Evolutionary conservation across 2,113 vertebrate species (phyloP).

Genomic region (Rissa tridactyla): DNA sequence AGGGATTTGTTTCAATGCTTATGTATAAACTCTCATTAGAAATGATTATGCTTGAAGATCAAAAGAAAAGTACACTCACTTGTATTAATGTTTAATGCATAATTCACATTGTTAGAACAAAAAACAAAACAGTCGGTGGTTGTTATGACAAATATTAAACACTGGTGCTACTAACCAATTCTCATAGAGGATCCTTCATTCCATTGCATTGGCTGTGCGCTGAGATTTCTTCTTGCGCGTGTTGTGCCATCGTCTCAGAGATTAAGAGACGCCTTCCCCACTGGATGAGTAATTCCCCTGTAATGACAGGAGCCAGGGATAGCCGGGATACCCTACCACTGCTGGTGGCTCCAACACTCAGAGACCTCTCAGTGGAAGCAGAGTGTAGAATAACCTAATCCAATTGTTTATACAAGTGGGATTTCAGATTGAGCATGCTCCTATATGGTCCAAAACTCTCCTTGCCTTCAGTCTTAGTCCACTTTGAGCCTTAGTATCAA

Average conservation of each 20-base stretch:
- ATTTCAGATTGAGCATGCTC: not conserved
- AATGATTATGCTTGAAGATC: constrained; percentile 56
- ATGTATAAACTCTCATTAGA: constrained; percentile 63
- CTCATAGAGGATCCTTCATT: constrained; percentile 31
- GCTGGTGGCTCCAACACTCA: not conserved
- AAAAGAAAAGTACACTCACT: constrained; percentile 59
- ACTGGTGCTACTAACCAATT: constrained; percentile 11
- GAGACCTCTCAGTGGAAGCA: not conserved
- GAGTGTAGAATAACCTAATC: not conserved
- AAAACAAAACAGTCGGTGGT: constrained; percentile 33
- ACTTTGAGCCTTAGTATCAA: not conserved
- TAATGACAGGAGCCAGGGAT: not conserved
- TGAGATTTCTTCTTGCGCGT: not conserved
- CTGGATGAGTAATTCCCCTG: not conserved
- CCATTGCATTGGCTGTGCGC: not conserved
- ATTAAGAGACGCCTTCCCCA: not conserved
- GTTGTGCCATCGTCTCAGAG: not conserved
- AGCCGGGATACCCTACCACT: not conserved
- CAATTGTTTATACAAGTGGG: not conserved
- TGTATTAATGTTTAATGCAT: constrained; percentile 63
- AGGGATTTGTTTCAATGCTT: constrained; percentile 62
- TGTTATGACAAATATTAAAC: constrained; percentile 58
- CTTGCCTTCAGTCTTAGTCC: not conserved
- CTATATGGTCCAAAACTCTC: not conserved
- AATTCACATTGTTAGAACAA: constrained; percentile 59